These are phyloP conservation scores for Melitaea athalia DNA, from an alignment of 2,888 invertebrate genomes.

Conservation along the genomic window DNA sequence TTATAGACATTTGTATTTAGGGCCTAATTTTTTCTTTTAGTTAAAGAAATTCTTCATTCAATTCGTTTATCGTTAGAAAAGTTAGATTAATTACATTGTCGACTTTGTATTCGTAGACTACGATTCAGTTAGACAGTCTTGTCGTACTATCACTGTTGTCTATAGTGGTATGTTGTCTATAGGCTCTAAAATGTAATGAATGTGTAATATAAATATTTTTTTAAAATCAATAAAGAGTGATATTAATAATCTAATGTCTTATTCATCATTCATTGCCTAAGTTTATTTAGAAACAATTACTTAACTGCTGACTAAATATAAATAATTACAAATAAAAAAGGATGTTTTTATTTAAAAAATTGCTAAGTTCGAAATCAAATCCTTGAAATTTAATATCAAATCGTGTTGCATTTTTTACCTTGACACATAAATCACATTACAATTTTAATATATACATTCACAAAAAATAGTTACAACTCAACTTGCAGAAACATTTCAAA, in stretches of 20 bases:
- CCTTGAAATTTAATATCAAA: neutral
- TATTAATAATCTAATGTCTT: slow-evolving; percentile 58
- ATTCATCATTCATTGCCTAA: slow-evolving; percentile 39
- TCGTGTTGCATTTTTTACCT: slow-evolving; percentile 4
- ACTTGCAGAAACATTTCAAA: neutral
- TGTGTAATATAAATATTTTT: slow-evolving; percentile 82
- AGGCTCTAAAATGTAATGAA: slow-evolving; percentile 75
- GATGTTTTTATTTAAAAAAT: neutral
- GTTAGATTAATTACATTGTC: slow-evolving; percentile 69
- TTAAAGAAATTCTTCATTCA: slow-evolving; percentile 43
- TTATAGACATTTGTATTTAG: slow-evolving; percentile 68
- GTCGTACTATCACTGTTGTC: slow-evolving; percentile 16
- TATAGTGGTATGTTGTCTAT: slow-evolving; percentile 64
- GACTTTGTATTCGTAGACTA: slow-evolving; percentile 65
- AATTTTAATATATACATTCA: slow-evolving; percentile 1
- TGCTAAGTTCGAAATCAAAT: neutral
- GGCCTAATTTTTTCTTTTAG: slow-evolving; percentile 62
- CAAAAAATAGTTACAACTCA: neutral
- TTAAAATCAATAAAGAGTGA: slow-evolving; percentile 82
- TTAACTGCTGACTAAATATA: too few relatives aligned
- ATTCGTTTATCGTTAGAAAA: slow-evolving; percentile 44
- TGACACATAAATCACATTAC: slow-evolving; percentile 4
- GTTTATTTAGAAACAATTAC: neutral
- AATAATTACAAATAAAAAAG: neutral
- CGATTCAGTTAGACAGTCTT: slow-evolving; percentile 45